Evolutionary conservation across 1,140 invertebrate genomes (phyloP).

Genomic region (Lucilia sericata): DNA sequence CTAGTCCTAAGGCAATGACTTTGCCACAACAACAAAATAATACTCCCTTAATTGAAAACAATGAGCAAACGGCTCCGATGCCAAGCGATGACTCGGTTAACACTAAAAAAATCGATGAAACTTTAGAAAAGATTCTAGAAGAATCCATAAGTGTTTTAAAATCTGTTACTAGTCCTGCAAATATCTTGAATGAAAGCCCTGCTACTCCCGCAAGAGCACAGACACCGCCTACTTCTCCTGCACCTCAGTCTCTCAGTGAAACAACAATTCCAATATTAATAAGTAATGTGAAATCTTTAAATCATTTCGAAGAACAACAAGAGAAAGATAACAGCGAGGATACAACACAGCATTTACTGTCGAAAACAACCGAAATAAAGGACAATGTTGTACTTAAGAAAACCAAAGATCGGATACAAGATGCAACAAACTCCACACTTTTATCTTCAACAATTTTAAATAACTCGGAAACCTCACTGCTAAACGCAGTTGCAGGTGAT

Average conservation of each 20-base stretch:
- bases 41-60: background rate
- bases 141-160: background rate
- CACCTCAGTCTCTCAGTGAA: background rate
- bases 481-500: background rate
- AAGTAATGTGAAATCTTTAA: conserved; percentile 12
- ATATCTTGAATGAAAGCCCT: background rate
- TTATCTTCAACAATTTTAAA: background rate
- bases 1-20: background rate
- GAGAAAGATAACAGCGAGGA: background rate
- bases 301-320: background rate
- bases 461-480: background rate
- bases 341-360: background rate
- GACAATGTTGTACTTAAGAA: background rate
- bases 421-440: background rate
- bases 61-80: background rate
- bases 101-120: background rate
- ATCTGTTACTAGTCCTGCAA: background rate
- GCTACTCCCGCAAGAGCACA: background rate
- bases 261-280: conserved; percentile 7
- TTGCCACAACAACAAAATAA: background rate
- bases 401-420: background rate
- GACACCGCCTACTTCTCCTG: background rate
- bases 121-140: conserved; percentile 10
- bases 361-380: background rate
- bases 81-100: background rate